phyloP scores from a whole-genome alignment of 2,113 vertebrate genomes.

The Morone chrysops region DNA sequence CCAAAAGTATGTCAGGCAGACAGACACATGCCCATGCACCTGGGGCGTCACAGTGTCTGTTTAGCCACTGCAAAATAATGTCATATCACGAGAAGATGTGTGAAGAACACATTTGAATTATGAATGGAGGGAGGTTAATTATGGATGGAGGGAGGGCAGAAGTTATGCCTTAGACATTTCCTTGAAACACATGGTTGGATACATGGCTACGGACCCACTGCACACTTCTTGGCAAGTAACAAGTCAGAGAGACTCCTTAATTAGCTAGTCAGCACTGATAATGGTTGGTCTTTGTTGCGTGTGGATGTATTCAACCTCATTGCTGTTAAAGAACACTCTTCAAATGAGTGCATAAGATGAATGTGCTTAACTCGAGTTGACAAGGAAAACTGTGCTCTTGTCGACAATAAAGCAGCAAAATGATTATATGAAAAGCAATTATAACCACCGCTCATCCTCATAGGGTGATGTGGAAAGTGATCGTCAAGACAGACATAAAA shows the following conservation, averaged over 20 bases:
- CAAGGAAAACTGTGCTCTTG: conserved; percentile 65
- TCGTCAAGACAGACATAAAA: conserved; percentile 61
- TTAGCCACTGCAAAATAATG: conserved; percentile 78
- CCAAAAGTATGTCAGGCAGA: conserved; percentile 70
- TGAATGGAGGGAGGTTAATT: conserved; percentile 80
- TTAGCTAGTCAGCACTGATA: conserved; percentile 67
- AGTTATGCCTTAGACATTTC: conserved; percentile 76
- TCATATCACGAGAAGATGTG: conserved; percentile 79
- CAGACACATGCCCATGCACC: conserved; percentile 43
- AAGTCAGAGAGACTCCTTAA: conserved; percentile 71
- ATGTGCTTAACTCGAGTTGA: conserved; percentile 68
- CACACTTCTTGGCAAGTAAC: conserved; percentile 65
- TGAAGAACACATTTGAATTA: conserved; percentile 82
- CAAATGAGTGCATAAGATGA: conserved; percentile 56
- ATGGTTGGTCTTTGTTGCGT: conserved; percentile 59
- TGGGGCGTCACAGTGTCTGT: conserved; percentile 73
- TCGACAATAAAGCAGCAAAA: conserved; percentile 66
- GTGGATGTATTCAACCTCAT: conserved; percentile 62
- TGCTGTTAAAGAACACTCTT: conserved; percentile 52
- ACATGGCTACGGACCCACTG: conserved; percentile 62
- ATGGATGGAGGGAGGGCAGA: conserved; percentile 76
- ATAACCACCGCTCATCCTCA: conserved; percentile 58
- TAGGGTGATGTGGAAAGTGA: conserved; percentile 61
- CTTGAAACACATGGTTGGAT: conserved; percentile 74
- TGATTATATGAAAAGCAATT: conserved; percentile 66